Conservation (phyloP, 2,113 vertebrate species). For the Ginglymostoma cirratum region DNA sequence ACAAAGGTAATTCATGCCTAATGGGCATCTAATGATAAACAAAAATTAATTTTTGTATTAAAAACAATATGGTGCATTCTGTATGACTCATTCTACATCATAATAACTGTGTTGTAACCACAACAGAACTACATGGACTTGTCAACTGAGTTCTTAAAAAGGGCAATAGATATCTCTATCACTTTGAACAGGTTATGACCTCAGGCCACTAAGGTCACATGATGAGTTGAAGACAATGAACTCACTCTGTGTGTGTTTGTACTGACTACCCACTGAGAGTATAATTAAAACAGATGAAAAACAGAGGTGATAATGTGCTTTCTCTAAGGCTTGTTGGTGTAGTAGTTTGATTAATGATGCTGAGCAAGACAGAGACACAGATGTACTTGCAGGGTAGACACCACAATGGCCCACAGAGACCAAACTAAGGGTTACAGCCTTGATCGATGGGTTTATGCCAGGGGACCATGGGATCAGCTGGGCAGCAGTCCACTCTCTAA, state of each 20-base stretch:
- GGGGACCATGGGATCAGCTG: constrained; percentile 39
- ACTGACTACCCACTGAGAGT: constrained; percentile 66
- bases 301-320: constrained; percentile 61
- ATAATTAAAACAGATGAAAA: constrained; percentile 79
- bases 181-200: constrained; percentile 50
- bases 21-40: not conserved
- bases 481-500: constrained; percentile 25
- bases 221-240: constrained; percentile 46
- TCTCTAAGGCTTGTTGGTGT: constrained; percentile 62
- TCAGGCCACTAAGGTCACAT: constrained; percentile 40
- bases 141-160: constrained; percentile 42
- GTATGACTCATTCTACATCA: not conserved
- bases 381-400: constrained; percentile 34
- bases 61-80: not conserved
- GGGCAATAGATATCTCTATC: constrained; percentile 44
- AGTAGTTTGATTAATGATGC: constrained; percentile 70
- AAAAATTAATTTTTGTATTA: not conserved
- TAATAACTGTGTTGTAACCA: constrained; percentile 5
- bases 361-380: constrained; percentile 21
- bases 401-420: constrained; percentile 36
- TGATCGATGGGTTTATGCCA: constrained; percentile 24
- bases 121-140: constrained; percentile 31
- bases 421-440: constrained; percentile 21
- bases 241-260: constrained; percentile 43
- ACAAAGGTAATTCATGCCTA: not conserved